These are phyloP conservation scores for Helogale parvula DNA, from an alignment of 2,113 vertebrate species.

Conservation along the genomic window DNA sequence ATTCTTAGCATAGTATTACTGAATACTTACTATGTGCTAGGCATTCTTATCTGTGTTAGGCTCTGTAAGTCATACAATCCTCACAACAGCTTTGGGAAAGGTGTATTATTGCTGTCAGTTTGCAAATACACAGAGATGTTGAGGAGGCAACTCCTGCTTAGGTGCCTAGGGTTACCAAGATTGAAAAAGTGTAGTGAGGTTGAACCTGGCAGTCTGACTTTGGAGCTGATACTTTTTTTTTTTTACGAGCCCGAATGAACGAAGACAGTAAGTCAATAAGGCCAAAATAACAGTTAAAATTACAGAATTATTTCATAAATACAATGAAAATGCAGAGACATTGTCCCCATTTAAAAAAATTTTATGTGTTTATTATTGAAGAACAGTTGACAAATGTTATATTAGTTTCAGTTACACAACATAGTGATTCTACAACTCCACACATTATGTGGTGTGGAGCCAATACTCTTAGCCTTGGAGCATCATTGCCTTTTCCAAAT, in stretches of 20 bases:
- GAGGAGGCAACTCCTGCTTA: background rate
- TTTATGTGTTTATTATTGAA: background rate
- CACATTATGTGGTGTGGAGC: background rate
- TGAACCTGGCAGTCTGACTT: background rate
- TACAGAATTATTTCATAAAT: background rate
- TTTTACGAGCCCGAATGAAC: background rate
- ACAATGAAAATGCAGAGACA: background rate
- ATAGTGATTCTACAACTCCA: background rate
- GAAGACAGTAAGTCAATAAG: background rate
- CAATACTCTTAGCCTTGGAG: background rate
- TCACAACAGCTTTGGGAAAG: background rate
- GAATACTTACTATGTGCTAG: background rate
- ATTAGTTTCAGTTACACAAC: background rate
- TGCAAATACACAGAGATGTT: background rate
- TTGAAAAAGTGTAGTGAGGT: background rate
- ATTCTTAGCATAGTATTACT: background rate
- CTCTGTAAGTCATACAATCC: background rate
- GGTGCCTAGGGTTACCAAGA: background rate
- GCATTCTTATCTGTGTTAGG: background rate
- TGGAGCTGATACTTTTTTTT: background rate
- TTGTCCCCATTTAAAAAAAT: background rate
- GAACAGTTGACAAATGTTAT: background rate
- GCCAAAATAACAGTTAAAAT: background rate
- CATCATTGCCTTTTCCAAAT: background rate
- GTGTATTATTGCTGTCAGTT: background rate